Evolutionary conservation across 2,888 invertebrate species (phyloP), one percentile per base, ranked within the genome.

Genomic region (Xestia ashworthii): DNA sequence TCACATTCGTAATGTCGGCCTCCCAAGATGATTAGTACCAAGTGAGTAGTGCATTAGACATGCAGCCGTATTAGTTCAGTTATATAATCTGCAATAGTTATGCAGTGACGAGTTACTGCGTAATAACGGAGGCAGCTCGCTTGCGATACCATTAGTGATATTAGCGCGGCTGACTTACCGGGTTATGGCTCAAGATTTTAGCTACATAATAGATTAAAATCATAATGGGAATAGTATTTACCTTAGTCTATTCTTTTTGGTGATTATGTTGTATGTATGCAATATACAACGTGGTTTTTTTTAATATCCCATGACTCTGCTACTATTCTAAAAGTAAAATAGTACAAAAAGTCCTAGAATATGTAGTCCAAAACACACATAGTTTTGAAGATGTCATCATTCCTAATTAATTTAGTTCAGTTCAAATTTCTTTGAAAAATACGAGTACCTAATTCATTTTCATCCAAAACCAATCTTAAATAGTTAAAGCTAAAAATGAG

Each of bases 21-120:
- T 41, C 19, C 19, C 22, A 5, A 14, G 19, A 48, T 55, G 46
- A 82, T 78, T 55, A 75, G 41, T 64, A 12, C 46, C 38, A n/a
- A 62, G 38, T 46, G 9, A 64, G 44, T 71, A 53, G n/a, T n/a
- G 48, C 48, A 78, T 55, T 41, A 76, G 14, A n/a, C 19, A 75
- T 46, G 50, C 76, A 60, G 19, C 16, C 11, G 25, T 74, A 44
- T 62, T 74, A 82, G 48, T 44, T 16, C 16, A 32, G 53, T 32
- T 53, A 78, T 32, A 55, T 32, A 55, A 66, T 76, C 55, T 25
- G 19, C n/a, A 65, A 82, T 78, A 82, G 76, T 82, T 50, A 76
- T 76, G 76, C 76, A 76, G 78, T 25, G 82, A 22, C 55, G 82
- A 78, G n/a, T 25, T 66, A 44, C 41, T 58, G 44, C 38, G 48